Base-by-base conservation (phyloP, 1,140 invertebrate species). In the Macrosteles quadrilineatus region DNA sequence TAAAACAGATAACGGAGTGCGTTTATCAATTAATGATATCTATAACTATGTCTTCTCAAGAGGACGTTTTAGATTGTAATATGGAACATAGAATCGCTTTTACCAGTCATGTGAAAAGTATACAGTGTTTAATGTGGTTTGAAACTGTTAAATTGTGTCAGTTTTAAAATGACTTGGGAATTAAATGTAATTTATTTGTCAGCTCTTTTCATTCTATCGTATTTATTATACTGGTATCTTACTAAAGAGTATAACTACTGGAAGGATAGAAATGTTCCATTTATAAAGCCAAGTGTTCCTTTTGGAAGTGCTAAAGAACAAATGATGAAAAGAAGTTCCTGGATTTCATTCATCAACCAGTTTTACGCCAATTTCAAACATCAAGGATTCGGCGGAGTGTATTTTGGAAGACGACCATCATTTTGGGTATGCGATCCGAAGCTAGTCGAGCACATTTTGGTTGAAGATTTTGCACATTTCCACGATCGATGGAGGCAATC, bases 401-500 rank as follows among this genome's bases (percentile, higher is more conserved):
- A 72, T 57, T 64, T 70, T 36, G 25, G 75, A 12, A 70, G 71
- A 9, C 72, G 29, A 3, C 86, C 86, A 0, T 78, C 79, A 30
- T 75, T 87, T 3, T 74, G 87, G 0, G 73, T 87, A 0, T 75
- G 82, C 1, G 85, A 87, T 75, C 82, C 84, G 1, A 82, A 85
- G 6, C 68, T 88, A 1, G 79, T 84, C 0, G 85, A 85, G 69
- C 70, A 75, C 9, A 82, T 88, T 50, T 72, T 87, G 1, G 77
- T 83, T 0, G 83, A 83, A 64, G 85, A 88, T 75, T 88, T 87
- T 68, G 30, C 81, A 1, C 73, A 81, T 70, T 88, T 88, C 71
- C 76, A 79, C 19, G 80, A 84, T 72, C 76, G 82, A 47, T 81
- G 81, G 2, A 11, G 81, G 1, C 78, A 81, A 25, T 76, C 80